A percentile compares a stretch with the other conserved stretches of the same genome.
Evolutionary conservation across 1,140 invertebrate species (phyloP).

Genomic region (Drosophila auraria): DNA sequence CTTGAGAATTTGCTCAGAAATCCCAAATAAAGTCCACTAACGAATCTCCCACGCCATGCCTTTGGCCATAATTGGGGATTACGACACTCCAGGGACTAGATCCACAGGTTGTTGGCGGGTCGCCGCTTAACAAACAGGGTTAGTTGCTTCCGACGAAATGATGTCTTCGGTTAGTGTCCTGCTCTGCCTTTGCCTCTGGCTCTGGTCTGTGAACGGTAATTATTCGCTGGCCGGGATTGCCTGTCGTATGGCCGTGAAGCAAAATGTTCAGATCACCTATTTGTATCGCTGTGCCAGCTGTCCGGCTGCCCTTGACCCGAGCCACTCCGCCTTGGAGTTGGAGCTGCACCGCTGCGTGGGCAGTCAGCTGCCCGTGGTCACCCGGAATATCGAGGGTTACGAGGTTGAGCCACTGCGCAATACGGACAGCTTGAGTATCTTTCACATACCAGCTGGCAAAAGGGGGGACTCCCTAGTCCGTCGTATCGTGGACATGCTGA

Average conservation of each 20-base stretch:
- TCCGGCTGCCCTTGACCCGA: background rate
- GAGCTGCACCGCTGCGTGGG: constrained; percentile 52
- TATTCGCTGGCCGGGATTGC: constrained; percentile 27
- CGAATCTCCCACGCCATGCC: constrained; percentile 16
- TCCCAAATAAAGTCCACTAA: background rate
- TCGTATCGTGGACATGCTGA: constrained; percentile 64
- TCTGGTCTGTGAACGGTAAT: background rate
- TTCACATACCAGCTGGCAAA: constrained; percentile 40
- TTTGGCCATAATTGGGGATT: constrained; percentile 9
- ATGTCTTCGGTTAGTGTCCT: constrained; percentile 11
- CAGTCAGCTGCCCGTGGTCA: constrained; percentile 37
- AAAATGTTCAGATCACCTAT: constrained; percentile 53
- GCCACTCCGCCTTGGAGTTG: constrained; percentile 26
- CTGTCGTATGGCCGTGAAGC: constrained; percentile 48
- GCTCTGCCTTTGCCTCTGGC: background rate
- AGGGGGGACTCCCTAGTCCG: constrained; percentile 33
- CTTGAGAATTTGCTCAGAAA: background rate
- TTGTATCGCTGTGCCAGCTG: constrained; percentile 70
- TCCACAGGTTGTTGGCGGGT: background rate
- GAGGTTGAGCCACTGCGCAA: constrained; percentile 62
- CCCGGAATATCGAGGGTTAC: constrained; percentile 39
- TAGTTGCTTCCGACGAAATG: constrained; percentile 17
- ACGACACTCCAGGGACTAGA: constrained; percentile 9
- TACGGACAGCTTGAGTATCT: constrained; percentile 66
- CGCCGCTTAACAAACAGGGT: background rate